These are phyloP conservation scores for Sarcophaga caerulescens DNA, from an alignment of 2,888 invertebrate species.

Conservation along the genomic window DNA sequence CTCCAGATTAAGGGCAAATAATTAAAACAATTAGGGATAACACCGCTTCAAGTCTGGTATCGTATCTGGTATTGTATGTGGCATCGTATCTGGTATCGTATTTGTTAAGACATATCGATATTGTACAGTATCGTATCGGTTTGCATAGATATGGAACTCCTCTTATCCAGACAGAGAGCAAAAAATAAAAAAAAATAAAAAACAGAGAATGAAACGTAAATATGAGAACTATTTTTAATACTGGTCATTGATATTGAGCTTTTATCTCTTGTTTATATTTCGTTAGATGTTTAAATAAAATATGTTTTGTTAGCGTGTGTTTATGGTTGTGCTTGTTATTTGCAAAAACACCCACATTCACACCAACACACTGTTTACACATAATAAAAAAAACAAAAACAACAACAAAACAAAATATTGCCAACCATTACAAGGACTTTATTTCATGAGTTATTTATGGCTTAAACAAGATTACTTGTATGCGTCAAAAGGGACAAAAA, in stretches of 20 bases:
- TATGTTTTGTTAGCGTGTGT: neutral
- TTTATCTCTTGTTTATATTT: neutral
- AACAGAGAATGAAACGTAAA: slow-evolving; percentile 3
- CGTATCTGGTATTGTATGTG: no score
- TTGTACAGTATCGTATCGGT: no score
- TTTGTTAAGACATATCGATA: no score
- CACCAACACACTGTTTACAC: neutral
- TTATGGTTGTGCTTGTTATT: neutral
- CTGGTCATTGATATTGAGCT: slow-evolving; percentile 54
- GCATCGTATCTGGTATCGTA: no score
- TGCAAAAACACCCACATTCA: neutral
- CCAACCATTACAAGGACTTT: slow-evolving; percentile 57
- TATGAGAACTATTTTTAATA: slow-evolving; percentile 44
- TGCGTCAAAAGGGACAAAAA: slow-evolving; percentile 22
- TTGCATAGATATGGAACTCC: neutral
- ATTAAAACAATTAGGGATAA: no score
- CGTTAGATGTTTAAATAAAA: slow-evolving; percentile 33
- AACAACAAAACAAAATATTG: slow-evolving; percentile 35
- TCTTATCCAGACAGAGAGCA: neutral
- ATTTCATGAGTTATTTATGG: slow-evolving; percentile 68
- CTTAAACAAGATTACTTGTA: slow-evolving; percentile 55
- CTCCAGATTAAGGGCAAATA: no score
- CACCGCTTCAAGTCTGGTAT: no score
- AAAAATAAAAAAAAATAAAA: neutral
- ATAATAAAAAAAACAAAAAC: slow-evolving; percentile 15